phyloP scores from a whole-genome alignment of 2,113 vertebrate genomes.

The Chloropsis cyanopogon region DNA sequence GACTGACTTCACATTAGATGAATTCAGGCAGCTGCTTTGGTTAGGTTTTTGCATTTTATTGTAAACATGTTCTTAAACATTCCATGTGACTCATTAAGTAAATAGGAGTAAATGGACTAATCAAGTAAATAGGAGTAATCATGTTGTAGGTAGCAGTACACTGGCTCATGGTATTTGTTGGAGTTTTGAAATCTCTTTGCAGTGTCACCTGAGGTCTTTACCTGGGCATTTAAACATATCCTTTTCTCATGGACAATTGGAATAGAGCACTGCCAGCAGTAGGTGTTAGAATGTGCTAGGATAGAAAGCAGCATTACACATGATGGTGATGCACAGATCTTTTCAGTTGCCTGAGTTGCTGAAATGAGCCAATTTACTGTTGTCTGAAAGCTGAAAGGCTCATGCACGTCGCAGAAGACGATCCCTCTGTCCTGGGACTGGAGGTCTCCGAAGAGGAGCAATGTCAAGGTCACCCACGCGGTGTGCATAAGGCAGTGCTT shows the following conservation, averaged over 20 bases:
- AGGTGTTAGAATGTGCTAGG: not conserved
- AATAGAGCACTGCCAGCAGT: not conserved
- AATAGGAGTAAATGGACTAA: not conserved
- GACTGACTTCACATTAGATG: not conserved
- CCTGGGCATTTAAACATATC: not conserved
- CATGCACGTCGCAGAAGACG: rapidly evolving
- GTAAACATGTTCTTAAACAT: not conserved
- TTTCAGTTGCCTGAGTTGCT: not conserved
- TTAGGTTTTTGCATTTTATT: slow-evolving; percentile 1
- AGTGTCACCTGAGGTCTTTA: not conserved
- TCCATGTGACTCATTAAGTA: not conserved
- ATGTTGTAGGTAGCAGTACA: not conserved
- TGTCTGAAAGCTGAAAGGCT: not conserved
- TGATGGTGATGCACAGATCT: not conserved
- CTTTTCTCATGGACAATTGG: not conserved
- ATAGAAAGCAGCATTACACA: not conserved
- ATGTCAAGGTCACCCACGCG: rapidly evolving
- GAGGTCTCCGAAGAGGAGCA: not conserved
- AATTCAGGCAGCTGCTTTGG: not conserved
- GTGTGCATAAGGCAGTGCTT: not conserved
- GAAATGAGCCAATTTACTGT: not conserved
- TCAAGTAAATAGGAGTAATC: not conserved
- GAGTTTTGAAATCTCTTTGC: not conserved
- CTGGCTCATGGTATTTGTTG: not conserved
- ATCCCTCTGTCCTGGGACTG: not conserved